Conservation (phyloP, 1,140 invertebrate species). For the Aphidius gifuensis region DNA sequence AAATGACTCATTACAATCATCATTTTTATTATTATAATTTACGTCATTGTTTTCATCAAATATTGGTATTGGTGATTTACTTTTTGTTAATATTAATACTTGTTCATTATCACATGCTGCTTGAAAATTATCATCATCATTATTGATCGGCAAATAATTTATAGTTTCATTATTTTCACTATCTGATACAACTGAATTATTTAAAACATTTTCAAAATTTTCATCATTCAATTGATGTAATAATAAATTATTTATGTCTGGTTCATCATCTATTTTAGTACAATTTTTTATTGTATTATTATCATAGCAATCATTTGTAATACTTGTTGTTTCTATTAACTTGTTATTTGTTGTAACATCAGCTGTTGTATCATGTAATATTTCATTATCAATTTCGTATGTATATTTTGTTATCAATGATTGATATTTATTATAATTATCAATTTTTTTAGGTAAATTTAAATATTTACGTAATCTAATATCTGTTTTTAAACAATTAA, state of each 20-base stretch:
- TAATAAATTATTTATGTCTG: constrained; percentile 29
- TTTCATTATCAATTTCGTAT: constrained; percentile 26
- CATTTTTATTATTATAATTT: neutral
- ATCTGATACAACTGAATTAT: no score
- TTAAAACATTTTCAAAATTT: constrained; percentile 1
- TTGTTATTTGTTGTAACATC: neutral
- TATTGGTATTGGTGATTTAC: no score
- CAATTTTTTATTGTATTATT: constrained; percentile 17
- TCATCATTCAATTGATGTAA: constrained; percentile 23
- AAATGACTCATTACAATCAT: constrained; percentile 3
- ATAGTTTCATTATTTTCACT: neutral
- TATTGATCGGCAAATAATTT: neutral
- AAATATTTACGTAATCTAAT: constrained; percentile 37
- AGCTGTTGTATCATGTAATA: constrained; percentile 9
- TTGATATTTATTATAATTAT: constrained; percentile 34
- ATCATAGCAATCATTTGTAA: neutral
- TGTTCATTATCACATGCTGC: neutral
- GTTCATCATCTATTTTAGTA: constrained; percentile 6
- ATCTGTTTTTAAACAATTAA: constrained; percentile 37
- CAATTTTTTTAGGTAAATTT: constrained; percentile 35
- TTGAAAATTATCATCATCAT: neutral
- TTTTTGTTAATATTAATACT: neutral
- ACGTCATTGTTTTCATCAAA: no score
- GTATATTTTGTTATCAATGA: constrained; percentile 28
- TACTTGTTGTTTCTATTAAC: neutral